Evolutionary conservation across 2,113 vertebrate species (phyloP), one percentile per base, ranked within the genome.

Genomic region (Choloepus hoffmanni): DNA sequence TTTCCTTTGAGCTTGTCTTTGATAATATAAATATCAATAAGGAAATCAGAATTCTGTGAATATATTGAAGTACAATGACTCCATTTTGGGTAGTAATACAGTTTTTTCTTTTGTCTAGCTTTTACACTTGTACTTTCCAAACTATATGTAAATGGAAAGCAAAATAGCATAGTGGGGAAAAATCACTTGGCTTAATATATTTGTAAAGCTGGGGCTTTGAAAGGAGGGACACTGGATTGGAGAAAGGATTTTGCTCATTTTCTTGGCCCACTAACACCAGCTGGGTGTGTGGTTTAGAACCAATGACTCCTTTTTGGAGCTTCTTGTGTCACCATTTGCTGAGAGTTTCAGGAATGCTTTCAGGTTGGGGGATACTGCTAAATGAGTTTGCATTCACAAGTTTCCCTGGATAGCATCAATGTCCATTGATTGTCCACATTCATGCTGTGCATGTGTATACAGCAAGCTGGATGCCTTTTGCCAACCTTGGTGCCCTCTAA

Each of bases 301-400:
- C 18, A 89, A 0, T 62, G 85, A 36, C 15, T 50, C 3, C 6
- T 85, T 16, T 86, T 67, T 55, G n/a, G 33, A 53, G 1, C 48
- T 91, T 91, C 18, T 95, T 87, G 10, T 79, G 15, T 89, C 30
- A 67, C 10, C 7, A 10, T 90, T 65, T 79, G 28, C 30, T 85
- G 28, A 86, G 73, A 45, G 55, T 92, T 86, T 89, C 68, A 90
- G 68, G 94, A 86, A 83, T 90, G 26, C 50, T 92, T 92, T 62
- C 15, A 6, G 48, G 53, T 18, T 58, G 26, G 53, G 11, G 0
- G 9, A 48, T 33, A 63, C 4, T 40, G 7, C 16, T 16, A 19
- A 53, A 68, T 62, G 33, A 78, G 36, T 48, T 23, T 88, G 14
- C 58, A 60, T 36, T 77, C 18, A 18, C 36, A 28, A 43, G 12